A percentile compares a stretch with the other conserved stretches of the same genome.
phyloP scores from a whole-genome alignment of 92 coral and sea anemone species.

The Siderastrea siderea region DNA sequence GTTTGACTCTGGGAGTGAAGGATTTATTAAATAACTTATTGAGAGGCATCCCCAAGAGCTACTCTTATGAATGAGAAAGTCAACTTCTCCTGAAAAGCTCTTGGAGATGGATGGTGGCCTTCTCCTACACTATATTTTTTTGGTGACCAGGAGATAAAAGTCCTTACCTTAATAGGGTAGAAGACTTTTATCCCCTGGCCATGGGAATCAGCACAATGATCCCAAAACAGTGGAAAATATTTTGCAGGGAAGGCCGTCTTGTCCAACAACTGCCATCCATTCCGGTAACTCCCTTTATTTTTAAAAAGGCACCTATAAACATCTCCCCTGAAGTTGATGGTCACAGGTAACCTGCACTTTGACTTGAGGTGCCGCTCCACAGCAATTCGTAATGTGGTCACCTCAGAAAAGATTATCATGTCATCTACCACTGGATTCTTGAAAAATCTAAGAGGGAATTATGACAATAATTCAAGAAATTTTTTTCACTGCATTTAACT shows the following conservation, averaged over 20 bases:
- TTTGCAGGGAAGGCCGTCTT: constrained; percentile 37
- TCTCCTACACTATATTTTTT: no score
- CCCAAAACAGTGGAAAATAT: constrained; percentile 59
- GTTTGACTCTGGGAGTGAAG: no score
- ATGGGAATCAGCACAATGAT: constrained; percentile 56
- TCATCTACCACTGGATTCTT: no score
- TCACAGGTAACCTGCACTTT: constrained; percentile 37
- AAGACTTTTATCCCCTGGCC: constrained; percentile 64
- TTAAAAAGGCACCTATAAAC: constrained; percentile 46
- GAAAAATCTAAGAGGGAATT: no score
- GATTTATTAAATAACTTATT: no score
- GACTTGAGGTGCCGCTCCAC: constrained; percentile 58
- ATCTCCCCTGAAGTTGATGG: constrained; percentile 56
- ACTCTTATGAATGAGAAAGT: no score
- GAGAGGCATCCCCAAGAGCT: no score
- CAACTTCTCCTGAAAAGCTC: no score
- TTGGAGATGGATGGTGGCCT: no score
- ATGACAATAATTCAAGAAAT: no score
- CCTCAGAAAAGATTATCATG: neutral
- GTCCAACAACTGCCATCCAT: constrained; percentile 38
- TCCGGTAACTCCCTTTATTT: constrained; percentile 21
- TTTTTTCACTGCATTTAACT: no score
- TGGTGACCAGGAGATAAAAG: constrained; percentile 45
- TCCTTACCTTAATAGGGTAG: constrained; percentile 54
- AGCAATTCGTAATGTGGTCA: constrained; percentile 33